Evolutionary conservation across 2,888 invertebrate genomes (phyloP), one percentile per base, ranked within the genome.

Genomic region (Stratiomys singularior): DNA sequence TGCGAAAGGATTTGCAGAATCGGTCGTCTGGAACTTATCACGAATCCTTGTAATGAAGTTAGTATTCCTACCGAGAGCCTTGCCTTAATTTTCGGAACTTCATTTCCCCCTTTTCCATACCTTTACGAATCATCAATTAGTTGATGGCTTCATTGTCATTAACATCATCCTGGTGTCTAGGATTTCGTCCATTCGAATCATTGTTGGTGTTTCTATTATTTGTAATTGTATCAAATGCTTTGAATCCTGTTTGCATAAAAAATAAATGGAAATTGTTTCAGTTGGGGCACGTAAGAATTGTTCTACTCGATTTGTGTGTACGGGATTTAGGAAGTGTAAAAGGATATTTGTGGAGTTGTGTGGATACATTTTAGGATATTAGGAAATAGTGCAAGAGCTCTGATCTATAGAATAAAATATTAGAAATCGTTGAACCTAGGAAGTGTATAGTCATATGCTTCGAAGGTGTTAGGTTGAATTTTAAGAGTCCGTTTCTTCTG

Each of bases 191-290:
- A 37, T 37, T 37, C 37, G 3, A n/a, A 52, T 52, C 18, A 13
- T 52, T 18, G 7, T n/a, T 13, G 52, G 18, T 15, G 15, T 52
- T 52, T 4, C 3, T 52, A 52, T 52, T 18, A 13, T 18, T 37
- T 37, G 37, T 37, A 37, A 37, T 37, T 9, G 3, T 37, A 37
- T 37, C 37, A 9, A 37, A 37, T 37, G 52, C 23, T 13, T 60
- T 21, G 58, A 25, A 5, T 60, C 58, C 58, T 25, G 58, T 60
- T 60, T 60, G 58, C 58, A 60, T 60, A 60, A 60, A 60, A 60
- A 60, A 60, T 60, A 60, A 60, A 25, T 60, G 58, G 4, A 60
- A 60, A 60, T 60, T 60, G 25, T 60, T 60, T 60, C 58, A 23
- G 3, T 60, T 21, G 58, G 21, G 23, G 9, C 58, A 23, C 58